A percentile compares a stretch with the other conserved stretches of the same genome.
Evolutionary conservation across 1,140 invertebrate genomes (phyloP).

Genomic region (silkworm (Bombyx mori)): DNA sequence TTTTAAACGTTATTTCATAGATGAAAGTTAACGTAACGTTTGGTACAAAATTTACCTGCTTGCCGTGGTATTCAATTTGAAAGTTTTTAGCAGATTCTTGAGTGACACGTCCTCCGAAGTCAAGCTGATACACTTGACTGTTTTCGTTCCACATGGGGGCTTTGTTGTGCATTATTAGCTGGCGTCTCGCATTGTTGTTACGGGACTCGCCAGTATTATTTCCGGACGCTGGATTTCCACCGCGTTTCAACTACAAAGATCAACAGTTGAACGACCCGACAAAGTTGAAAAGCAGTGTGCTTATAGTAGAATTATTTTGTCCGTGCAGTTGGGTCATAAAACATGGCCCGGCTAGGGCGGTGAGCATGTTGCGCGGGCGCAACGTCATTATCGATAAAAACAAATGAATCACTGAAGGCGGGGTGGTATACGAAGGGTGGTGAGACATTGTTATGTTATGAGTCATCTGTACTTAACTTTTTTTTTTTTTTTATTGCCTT

Average conservation of each 20-base stretch:
- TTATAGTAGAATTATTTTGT: no score
- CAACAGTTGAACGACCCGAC: no score
- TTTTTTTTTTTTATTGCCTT: no score
- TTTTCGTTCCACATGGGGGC: conserved; percentile 99
- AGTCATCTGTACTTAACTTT: no score
- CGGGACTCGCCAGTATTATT: conserved; percentile 3
- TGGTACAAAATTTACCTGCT: conserved; percentile 80
- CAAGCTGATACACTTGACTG: conserved; percentile 98
- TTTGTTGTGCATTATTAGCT: conserved; percentile 98
- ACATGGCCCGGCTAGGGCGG: no score
- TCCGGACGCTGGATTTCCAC: conserved; percentile 19
- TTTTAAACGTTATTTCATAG: not conserved
- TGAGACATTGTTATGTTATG: no score
- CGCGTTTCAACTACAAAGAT: conserved; percentile 45
- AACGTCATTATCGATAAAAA: no score
- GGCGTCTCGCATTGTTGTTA: conserved; percentile 41
- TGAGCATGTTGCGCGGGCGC: no score
- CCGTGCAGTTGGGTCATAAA: no score
- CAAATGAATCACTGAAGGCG: no score
- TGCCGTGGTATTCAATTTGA: conserved; percentile 97
- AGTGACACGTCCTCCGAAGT: conserved; percentile 99
- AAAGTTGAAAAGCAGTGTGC: no score
- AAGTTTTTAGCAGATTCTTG: conserved; percentile 99
- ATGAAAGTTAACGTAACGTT: not conserved
- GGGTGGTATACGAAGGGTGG: no score